Conservation (phyloP, 2,888 invertebrate genomes). For the Ptychoptera contaminata region DNA sequence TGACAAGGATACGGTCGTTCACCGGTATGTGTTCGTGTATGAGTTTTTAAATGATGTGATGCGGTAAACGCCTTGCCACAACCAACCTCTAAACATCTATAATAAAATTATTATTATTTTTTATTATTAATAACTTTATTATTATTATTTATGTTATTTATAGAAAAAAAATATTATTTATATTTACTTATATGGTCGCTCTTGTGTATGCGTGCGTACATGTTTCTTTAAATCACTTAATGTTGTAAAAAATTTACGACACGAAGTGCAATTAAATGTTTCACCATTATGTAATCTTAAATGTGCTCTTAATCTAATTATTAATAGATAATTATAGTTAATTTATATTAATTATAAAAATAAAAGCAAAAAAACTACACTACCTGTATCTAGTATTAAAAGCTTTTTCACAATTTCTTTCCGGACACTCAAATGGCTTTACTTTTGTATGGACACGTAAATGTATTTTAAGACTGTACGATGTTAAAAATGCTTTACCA, state of each 20-base stretch:
- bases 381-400: conserved; percentile 90
- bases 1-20: conserved; percentile 65
- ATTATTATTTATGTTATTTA: conserved; percentile 3
- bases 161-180: conserved; percentile 6
- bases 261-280: conserved; percentile 84
- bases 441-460: conserved; percentile 83
- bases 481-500: conserved; percentile 85
- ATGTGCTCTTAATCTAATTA: conserved; percentile 64
- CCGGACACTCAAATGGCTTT: conserved; percentile 80
- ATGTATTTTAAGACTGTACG: conserved; percentile 89
- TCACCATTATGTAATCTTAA: conserved; percentile 85
- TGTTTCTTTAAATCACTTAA: conserved; percentile 90
- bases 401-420: conserved; percentile 72
- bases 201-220: conserved; percentile 79
- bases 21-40: conserved; percentile 55
- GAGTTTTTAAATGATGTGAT: conserved; percentile 87
- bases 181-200: conserved; percentile 66
- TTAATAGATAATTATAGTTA: conserved; percentile 13
- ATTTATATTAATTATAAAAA: conserved; percentile 7
- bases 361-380: neutral
- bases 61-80: conserved; percentile 90
- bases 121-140: neutral
- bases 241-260: conserved; percentile 84
- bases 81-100: conserved; percentile 62
- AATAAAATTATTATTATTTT: no score